Evolutionary conservation across 2,888 invertebrate species (phyloP), one percentile per base, ranked within the genome.

Genomic region (Abscondita cerata): DNA sequence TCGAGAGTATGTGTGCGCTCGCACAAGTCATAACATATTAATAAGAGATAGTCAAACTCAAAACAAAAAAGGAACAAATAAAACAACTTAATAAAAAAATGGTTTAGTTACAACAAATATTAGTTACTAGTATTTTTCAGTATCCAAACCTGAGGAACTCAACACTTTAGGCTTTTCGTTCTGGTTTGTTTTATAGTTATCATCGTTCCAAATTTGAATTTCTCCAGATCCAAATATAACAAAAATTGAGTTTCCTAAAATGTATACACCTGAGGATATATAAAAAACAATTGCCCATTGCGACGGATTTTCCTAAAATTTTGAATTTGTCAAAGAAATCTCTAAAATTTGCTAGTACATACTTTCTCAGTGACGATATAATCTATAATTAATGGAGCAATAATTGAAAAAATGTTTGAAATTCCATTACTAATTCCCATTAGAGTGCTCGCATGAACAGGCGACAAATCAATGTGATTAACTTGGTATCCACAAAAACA

Each of bases 371-470:
- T 81, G 1, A 92, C 87, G 18, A 94, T 85, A 11, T 86, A 78
- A 5, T 90, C 88, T 0, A 91, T 90, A 18, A 89, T 83, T 1
- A 91, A 80, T 0, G 94, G 94, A 0, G 92, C 92, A 69, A 93
- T 81, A 64, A 94, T 89, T 54, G 92, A 91, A 79, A 91, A 89
- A 11, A 92, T 81, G 72, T 91, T 92, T 0, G 91, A 89, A 11
- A 86, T 81, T 8, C 89, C 89, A 76, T 94, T 94, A 1, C 92
- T 92, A 70, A 94, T 87, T 3, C 94, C 93, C 92, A 94, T 93
- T 68, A 94, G 80, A 0, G 90, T 88, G 19, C 93, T 93, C 1
- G 93, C 91, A 76, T 89, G 92, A 76, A 91, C 92, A 0, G 93
- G 93, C 4, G 93, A 89, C 52, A 95, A 81, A 81, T 95, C 94